Evolutionary conservation across 2,113 vertebrate species (phyloP).

Genomic region (Numenius arquata): DNA sequence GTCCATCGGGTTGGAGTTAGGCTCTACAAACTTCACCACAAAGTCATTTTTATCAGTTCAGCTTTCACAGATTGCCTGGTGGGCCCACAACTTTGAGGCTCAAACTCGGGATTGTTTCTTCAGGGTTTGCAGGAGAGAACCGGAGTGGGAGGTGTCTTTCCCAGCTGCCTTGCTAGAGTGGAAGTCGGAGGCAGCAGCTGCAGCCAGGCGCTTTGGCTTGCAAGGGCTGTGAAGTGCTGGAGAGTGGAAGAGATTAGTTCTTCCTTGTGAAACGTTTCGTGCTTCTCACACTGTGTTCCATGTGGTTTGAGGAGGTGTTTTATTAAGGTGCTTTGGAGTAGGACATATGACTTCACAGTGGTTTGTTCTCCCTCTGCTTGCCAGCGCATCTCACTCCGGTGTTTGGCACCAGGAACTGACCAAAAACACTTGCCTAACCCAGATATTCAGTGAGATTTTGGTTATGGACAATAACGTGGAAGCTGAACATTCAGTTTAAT

Average conservation of each 20-base stretch:
- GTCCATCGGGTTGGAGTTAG: rapidly evolving
- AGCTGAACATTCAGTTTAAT: background rate
- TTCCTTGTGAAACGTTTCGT: background rate
- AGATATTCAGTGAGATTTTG: background rate
- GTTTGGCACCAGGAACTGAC: background rate
- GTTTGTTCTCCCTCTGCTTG: background rate
- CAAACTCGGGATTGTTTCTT: background rate
- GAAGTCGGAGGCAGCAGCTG: background rate
- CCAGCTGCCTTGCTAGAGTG: background rate
- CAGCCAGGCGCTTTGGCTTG: background rate
- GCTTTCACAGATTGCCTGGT: background rate
- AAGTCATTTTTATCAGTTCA: background rate
- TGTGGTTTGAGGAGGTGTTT: background rate
- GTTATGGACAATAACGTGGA: rapidly evolving
- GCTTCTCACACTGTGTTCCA: background rate
- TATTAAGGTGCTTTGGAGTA: background rate
- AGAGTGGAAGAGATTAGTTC: background rate
- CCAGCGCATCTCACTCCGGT: background rate
- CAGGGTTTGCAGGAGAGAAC: background rate
- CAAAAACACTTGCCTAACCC: background rate
- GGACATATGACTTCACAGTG: background rate
- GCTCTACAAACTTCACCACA: background rate
- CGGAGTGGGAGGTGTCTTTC: background rate
- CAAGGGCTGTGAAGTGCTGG: background rate
- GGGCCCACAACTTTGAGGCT: background rate